These are phyloP conservation scores for Percopsis transmontana DNA, from an alignment of 2,113 vertebrate species.

Conservation along the genomic window DNA sequence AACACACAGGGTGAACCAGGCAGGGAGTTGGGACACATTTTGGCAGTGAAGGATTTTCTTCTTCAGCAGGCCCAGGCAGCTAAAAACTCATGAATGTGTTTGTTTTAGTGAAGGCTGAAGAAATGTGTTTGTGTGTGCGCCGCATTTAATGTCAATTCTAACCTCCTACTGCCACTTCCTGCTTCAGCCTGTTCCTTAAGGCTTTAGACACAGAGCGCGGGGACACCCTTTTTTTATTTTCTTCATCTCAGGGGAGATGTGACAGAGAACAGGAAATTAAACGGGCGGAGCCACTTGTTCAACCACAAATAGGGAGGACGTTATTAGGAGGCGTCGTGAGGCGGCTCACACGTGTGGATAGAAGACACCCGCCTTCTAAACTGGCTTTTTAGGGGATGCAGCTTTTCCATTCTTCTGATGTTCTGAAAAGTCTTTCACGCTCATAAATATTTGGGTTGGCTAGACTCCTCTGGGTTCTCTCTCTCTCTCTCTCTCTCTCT, in stretches of 20 bases:
- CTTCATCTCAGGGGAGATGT: slow-evolving; percentile 17
- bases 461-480: slow-evolving; percentile 22
- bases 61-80: slow-evolving; percentile 9
- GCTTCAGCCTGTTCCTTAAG: slow-evolving; percentile 18
- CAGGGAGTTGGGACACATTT: slow-evolving; percentile 46
- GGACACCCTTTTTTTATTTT: slow-evolving; percentile 10
- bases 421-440: slow-evolving; percentile 34
- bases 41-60: slow-evolving; percentile 43
- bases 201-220: slow-evolving; percentile 17
- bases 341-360: not conserved
- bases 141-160: slow-evolving; percentile 19
- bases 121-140: slow-evolving; percentile 29
- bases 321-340: not conserved
- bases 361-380: slow-evolving; percentile 10
- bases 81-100: slow-evolving; percentile 55
- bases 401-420: slow-evolving; percentile 27
- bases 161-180: slow-evolving; percentile 6
- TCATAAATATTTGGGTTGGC: slow-evolving; percentile 69
- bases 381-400: slow-evolving; percentile 12
- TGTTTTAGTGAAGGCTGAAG: slow-evolving; percentile 43
- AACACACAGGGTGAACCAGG: slow-evolving; percentile 30
- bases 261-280: slow-evolving; percentile 57
- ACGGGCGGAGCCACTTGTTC: slow-evolving; percentile 5
- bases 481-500: not conserved
- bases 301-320: slow-evolving; percentile 14